Conservation (phyloP, 2,797 vertebrate genomes). For the Sebastes umbrosus region DNA sequence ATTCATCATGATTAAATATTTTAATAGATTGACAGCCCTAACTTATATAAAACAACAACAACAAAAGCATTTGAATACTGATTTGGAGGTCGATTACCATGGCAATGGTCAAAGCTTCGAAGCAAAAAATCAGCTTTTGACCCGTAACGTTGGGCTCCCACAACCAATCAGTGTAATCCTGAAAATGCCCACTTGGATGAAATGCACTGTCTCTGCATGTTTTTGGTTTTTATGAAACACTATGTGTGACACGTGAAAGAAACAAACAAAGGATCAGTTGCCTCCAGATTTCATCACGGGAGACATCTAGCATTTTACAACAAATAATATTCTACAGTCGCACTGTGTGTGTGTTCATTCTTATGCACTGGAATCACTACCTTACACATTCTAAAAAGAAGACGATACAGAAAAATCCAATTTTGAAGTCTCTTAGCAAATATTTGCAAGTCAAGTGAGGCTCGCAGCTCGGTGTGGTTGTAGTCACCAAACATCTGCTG, state of each 20-base stretch:
- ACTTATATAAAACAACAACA: neutral
- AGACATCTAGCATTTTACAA: neutral
- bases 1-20: no score
- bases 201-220: neutral
- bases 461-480: conserved; percentile 51
- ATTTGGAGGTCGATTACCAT: no score
- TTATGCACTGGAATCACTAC: conserved; percentile 25
- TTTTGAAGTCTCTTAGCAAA: conserved; percentile 74
- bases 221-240: neutral
- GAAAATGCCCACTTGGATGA: neutral
- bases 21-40: neutral
- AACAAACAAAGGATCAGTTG: conserved; percentile 13
- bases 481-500: conserved; percentile 79
- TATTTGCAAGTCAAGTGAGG: conserved; percentile 77
- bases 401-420: conserved; percentile 58
- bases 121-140: neutral
- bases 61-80: neutral
- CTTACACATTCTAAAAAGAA: conserved; percentile 45
- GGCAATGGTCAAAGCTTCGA: no score
- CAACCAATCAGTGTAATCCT: neutral
- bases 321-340: conserved; percentile 14
- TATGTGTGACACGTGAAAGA: neutral
- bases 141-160: neutral
- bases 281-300: conserved; percentile 14
- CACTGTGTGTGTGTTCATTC: conserved; percentile 26